Conservation (phyloP, 2,888 invertebrate species). For the Oasisia sp. region DNA sequence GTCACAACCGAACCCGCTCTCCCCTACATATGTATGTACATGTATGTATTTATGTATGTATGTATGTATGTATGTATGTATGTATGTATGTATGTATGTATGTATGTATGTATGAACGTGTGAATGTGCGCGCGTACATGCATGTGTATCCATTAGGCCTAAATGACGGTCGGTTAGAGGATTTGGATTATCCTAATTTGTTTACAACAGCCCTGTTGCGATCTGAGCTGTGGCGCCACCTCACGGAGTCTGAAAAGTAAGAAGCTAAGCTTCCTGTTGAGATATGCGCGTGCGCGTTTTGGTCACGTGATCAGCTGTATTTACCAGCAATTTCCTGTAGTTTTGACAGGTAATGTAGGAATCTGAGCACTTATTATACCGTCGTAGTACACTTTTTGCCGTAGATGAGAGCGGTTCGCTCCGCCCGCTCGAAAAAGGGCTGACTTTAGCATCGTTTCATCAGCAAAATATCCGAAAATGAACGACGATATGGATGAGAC, state of each 20-base stretch:
- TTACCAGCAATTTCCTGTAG: constrained; percentile 22
- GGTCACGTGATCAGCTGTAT: constrained; percentile 37
- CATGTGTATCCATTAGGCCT: too few species aligned
- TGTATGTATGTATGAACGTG: too few species aligned
- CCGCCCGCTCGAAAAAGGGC: not conserved
- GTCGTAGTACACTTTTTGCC: not conserved
- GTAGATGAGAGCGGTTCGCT: not conserved
- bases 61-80: too few species aligned
- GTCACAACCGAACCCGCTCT: too few species aligned
- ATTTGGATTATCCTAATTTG: too few species aligned
- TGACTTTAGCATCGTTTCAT: not conserved
- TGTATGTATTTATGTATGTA: too few species aligned
- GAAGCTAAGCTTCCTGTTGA: not conserved
- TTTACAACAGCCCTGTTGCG: not conserved
- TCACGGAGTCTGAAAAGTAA: not conserved
- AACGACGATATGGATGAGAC: constrained; percentile 73
- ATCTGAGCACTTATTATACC: not conserved
- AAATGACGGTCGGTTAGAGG: too few species aligned
- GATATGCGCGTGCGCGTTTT: constrained; percentile 34
- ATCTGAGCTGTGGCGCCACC: not conserved
- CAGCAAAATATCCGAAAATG: constrained; percentile 24
- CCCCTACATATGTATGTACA: too few species aligned
- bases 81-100: too few species aligned
- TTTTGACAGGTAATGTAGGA: constrained; percentile 17
- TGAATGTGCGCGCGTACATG: too few species aligned